Conservation (phyloP, 2,113 vertebrate genomes). For the Coptodon bakossiorum region DNA sequence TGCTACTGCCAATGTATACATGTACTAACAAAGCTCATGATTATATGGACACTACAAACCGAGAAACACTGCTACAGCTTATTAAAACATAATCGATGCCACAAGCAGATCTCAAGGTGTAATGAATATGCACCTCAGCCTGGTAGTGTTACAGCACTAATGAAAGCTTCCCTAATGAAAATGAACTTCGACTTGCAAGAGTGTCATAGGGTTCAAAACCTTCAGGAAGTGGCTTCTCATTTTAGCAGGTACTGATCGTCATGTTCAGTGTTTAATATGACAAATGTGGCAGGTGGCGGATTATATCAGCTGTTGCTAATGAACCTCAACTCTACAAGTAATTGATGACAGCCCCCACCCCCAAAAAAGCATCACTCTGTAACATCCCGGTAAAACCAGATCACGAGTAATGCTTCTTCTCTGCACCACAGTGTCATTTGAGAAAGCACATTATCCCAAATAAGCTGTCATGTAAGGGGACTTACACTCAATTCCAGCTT, state of each 20-base stretch:
- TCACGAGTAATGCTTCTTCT: background rate
- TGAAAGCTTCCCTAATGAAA: background rate
- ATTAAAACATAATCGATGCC: background rate
- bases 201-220: background rate
- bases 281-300: background rate
- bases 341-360: background rate
- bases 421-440: background rate
- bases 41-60: background rate
- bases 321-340: background rate
- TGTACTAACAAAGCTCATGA: background rate
- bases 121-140: background rate
- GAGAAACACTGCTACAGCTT: background rate
- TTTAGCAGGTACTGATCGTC: background rate
- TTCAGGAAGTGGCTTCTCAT: background rate
- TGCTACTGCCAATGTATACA: background rate
- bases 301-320: background rate
- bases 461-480: background rate
- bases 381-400: background rate
- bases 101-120: background rate
- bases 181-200: background rate
- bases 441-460: background rate
- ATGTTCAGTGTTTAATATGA: background rate
- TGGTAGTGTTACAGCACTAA: background rate
- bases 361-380: background rate
- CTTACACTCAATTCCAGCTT: background rate